Base-by-base conservation (phyloP, 2,888 invertebrate genomes). In the Melanostoma scalare region DNA sequence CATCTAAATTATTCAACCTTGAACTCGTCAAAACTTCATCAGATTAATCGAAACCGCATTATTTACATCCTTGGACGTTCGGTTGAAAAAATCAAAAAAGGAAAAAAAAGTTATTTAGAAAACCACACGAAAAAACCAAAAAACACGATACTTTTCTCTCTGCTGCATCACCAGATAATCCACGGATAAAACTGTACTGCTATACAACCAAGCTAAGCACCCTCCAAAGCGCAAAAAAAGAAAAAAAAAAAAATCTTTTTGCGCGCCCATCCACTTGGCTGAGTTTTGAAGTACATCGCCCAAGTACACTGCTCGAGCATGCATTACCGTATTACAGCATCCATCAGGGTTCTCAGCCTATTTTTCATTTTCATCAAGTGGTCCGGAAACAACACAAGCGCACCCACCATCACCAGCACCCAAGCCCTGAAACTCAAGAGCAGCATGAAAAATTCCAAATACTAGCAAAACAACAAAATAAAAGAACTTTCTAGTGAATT, bases 331-430 rank as follows among this genome's bases (percentile, higher is more conserved):
- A 79, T 71, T 79, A 84, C 79, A 65, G 79, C 79, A 75, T 74
- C 78, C 84, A 74, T 78, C 78, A 74, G 65, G 69, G 69, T 65
- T 79, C 79, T 74, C 79, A 84, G 79, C 84, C 84, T 84, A 79
- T 84, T 84, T 84, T 84, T 84, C 79, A 84, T 84, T 84, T 84
- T 79, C 84, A 79, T 84, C 84, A 84, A 84, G 84, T 84, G 79
- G 84, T 75, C 84, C 79, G 79, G 78, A 82, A 82, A 78, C 73
- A 61, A 74, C 68, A 73, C 52, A 63, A 50, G 50, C 48, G 50
- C 63, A 63, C n/a, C 63, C 48, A 63, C 36, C 63, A 38, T 58
- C 56, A 78, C 50, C 9, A 69, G 63, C 20, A 20, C 20, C 20
- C 20, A 20, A 20, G 1, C 20, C 20, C 20, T 50, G n/a, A n/a